Base-by-base conservation (phyloP, 2,797 vertebrate genomes). In the Parauchenoglanis ngamensis region DNA sequence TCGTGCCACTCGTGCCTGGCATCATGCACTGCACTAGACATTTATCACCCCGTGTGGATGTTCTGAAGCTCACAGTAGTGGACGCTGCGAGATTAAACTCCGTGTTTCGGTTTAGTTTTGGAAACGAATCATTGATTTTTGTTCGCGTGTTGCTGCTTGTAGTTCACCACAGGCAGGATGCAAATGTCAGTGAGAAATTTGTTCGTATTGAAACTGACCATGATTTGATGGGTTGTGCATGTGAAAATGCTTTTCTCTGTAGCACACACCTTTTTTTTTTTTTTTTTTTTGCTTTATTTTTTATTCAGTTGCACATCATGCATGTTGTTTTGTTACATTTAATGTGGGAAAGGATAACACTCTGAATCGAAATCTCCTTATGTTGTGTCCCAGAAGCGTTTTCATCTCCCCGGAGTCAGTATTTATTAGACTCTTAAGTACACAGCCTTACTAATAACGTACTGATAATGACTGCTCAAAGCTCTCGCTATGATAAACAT, bases 31-130 rank as follows among this genome's bases (percentile, higher is more conserved):
- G 93, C 90, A 91, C 93, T 94, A 90, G 86, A 80, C 93, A 93
- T 95, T 95, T 95, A 94, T 95, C 94, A 88, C 92, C 86, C 94
- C 80, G 87, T 90, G 91, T 94, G 91, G 93, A 94, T 94, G 93
- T 93, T 93, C 92, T 91, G 92, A 90, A 90, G 89, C 93, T 94
- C 84, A 67, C 90, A 93, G 92, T 91, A 84, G 90, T 57, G 81
- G 92, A 67, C 21, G 19, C 83, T n/a, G 70, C 8, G 0, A 46
- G 35, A 59, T 61, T 57, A 59, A 31, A 70, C 63, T 23, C n/a
- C 3, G 15, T 23, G 54, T 72, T 86, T 46, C 11, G 21, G 17
- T 25, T 68, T 72, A 72, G 44, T 49, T 59, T 61, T 35, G 78
- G 54, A 81, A 61, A 4, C n/a, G 25, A 63, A 61, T 3, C 35